Base-by-base conservation (phyloP, 1,140 invertebrate species). In the Danaus plexippus region DNA sequence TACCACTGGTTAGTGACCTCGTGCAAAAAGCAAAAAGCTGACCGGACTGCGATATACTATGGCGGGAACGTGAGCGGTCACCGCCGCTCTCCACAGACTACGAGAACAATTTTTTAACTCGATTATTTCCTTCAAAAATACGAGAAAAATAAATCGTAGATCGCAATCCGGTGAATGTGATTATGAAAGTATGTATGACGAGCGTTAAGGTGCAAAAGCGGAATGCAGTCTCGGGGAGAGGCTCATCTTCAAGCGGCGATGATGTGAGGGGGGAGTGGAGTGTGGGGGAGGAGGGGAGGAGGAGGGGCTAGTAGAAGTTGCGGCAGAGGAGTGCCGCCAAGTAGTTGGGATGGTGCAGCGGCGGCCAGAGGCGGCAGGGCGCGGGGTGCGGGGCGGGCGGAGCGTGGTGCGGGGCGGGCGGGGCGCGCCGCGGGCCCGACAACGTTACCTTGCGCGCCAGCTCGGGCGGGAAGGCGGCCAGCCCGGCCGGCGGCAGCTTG, bases 371-470 rank as follows among this genome's bases (percentile, higher is more conserved):
- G 54, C 55, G 64, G 63, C 55, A 54, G 43, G 50, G 52, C 11
- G 54, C 40, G 47, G 61, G 59, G 57, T 43, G 63, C 12, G 58
- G 59, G 42, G 63, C 12, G 58, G 13, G 59, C 54, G 45, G 41
- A 44, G 55, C 2, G 61, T 45, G 47, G 62, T 50, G 61, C 46
- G 59, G 61, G 48, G 47, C 42, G 49, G 52, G 51, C 9, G 43
- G 58, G 54, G 43, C 55, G 43, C 45, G 48, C 57, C 69, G 66
- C 54, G 63, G 64, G 62, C 57, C 46, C 41, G 61, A 46, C 47
- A 63, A 67, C 57, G 73, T 87, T 87, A 88, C 86, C 86, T 88
- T 88, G 76, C 85, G 84, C 64, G 77, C 75, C 57, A 88, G 77
- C 67, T 87, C 83, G 52, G 76, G 63, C 66, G 86, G 86, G 70